Conservation (phyloP, 2,888 invertebrate species). For the Pheosia tremula region DNA sequence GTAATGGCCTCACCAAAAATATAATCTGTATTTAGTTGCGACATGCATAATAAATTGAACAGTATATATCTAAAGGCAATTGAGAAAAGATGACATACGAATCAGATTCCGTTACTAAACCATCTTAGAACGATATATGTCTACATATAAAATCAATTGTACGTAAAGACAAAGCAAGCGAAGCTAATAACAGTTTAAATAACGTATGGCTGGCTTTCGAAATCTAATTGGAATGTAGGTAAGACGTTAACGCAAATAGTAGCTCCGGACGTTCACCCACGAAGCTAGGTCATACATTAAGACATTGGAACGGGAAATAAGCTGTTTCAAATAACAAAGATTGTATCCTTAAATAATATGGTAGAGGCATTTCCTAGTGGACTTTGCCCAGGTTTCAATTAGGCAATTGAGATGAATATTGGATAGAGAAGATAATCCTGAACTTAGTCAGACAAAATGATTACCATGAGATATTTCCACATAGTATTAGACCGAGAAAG, state of each 20-base stretch:
- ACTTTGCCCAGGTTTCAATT: not conserved
- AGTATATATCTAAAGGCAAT: too few species aligned
- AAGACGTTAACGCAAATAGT: slow-evolving; percentile 18
- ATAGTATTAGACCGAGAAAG: too few species aligned
- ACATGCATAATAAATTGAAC: too few species aligned
- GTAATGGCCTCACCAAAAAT: too few species aligned
- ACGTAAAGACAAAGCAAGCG: not conserved
- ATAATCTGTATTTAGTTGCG: too few species aligned
- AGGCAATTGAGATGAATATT: too few species aligned
- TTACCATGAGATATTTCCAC: too few species aligned
- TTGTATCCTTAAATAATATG: not conserved
- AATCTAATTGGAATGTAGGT: slow-evolving; percentile 14
- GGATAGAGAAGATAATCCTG: too few species aligned
- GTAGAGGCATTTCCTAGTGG: not conserved
- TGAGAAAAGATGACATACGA: too few species aligned
- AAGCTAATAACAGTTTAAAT: not conserved
- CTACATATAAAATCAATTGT: not conserved
- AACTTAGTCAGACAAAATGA: too few species aligned
- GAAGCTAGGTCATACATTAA: slow-evolving; percentile 13
- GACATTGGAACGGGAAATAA: not conserved
- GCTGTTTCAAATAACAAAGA: not conserved
- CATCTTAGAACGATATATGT: not conserved
- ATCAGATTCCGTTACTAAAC: too few species aligned
- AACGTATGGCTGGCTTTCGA: slow-evolving; percentile 1
- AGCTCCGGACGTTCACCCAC: slow-evolving; percentile 15